phyloP scores from a whole-genome alignment of 1,140 invertebrate species.

The Bacillus rossius region DNA sequence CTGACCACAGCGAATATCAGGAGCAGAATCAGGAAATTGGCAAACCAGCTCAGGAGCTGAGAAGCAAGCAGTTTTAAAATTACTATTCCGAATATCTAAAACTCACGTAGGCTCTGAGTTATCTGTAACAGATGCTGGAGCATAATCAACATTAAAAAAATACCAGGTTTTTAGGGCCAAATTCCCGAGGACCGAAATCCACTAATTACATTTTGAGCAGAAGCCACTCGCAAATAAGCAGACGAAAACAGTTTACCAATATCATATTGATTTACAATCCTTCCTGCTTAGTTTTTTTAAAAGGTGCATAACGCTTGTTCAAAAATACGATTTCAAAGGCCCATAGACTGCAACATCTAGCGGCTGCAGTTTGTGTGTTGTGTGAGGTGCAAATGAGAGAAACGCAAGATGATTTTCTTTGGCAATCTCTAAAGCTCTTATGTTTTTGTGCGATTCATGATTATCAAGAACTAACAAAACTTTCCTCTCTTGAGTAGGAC shows the following conservation, averaged over 20 bases:
- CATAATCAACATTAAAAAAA: no score
- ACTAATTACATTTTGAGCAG: no score
- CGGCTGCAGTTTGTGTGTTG: constrained; percentile 44
- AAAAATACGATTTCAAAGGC: constrained; percentile 37
- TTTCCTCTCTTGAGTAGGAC: constrained; percentile 24
- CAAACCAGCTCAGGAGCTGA: no score
- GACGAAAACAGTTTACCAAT: not conserved
- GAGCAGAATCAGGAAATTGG: no score
- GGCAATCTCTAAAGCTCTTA: constrained; percentile 24
- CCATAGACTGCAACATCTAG: constrained; percentile 43
- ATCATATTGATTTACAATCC: constrained; percentile 5
- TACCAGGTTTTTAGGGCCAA: no score
- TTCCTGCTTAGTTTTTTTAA: constrained; percentile 26
- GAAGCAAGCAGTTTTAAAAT: no score
- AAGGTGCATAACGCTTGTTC: constrained; percentile 25
- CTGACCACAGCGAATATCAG: no score
- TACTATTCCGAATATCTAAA: no score
- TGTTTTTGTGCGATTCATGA: constrained; percentile 25
- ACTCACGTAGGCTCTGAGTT: not conserved
- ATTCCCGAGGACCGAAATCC: no score
- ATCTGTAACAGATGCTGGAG: not conserved
- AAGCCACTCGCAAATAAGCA: no score
- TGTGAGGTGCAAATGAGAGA: constrained; percentile 44
- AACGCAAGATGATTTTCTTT: constrained; percentile 25
- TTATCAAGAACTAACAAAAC: constrained; percentile 30